Conservation (phyloP, 2,797 vertebrate genomes). For the Catostomus latipinnis region DNA sequence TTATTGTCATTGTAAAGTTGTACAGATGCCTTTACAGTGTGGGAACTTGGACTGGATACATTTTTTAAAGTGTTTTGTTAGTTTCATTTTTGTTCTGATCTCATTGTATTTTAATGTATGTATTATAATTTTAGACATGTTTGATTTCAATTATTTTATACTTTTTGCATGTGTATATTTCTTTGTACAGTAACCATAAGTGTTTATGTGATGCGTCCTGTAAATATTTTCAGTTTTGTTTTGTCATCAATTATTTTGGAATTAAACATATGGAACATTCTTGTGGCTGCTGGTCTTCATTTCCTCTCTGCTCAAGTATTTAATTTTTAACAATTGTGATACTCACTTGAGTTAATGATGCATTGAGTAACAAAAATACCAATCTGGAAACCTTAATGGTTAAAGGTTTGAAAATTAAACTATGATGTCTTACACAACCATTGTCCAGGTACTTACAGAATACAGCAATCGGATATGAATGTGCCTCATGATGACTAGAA, state of each 20-base stretch:
- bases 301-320: background rate
- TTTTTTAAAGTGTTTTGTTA: slow-evolving; percentile 71
- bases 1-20: slow-evolving; percentile 71
- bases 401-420: too few relatives aligned
- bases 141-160: slow-evolving; percentile 73
- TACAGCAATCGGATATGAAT: too few relatives aligned
- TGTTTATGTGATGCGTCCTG: slow-evolving; percentile 89
- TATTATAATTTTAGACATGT: slow-evolving; percentile 66
- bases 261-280: slow-evolving; percentile 91
- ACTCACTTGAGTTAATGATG: background rate
- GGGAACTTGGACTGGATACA: slow-evolving; percentile 82
- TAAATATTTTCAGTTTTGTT: slow-evolving; percentile 96
- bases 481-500: too few relatives aligned
- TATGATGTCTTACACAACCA: too few relatives aligned
- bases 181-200: slow-evolving; percentile 93
- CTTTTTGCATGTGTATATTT: slow-evolving; percentile 95
- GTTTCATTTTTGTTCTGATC: slow-evolving; percentile 69
- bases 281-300: slow-evolving; percentile 55
- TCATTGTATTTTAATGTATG: slow-evolving; percentile 78
- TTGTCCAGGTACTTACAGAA: too few relatives aligned
- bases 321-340: background rate
- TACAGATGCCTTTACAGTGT: slow-evolving; percentile 67
- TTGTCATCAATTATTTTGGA: slow-evolving; percentile 90
- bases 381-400: too few relatives aligned
- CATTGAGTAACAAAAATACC: too few relatives aligned